A percentile compares a stretch with the other conserved stretches of the same genome.
Conservation (phyloP, 2,113 vertebrate species). For the Actinemys pallida region DNA sequence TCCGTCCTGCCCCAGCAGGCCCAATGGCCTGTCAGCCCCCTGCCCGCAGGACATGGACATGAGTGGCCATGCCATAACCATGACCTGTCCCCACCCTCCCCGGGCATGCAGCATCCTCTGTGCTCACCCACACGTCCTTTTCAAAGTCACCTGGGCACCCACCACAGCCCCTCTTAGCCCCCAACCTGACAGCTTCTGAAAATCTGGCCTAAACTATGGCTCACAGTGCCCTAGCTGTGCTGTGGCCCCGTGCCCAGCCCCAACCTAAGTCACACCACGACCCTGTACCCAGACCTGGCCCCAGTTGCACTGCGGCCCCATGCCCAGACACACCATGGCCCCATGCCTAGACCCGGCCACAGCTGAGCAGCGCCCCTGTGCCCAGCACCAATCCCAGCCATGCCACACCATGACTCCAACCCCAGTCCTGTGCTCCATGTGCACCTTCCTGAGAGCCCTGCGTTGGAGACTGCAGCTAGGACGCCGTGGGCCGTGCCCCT, state of each 20-base stretch:
- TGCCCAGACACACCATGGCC: rapidly evolving
- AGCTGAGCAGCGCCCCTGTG: rapidly evolving
- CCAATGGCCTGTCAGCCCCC: no score
- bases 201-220: not conserved
- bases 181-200: not conserved
- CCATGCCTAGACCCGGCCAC: not conserved
- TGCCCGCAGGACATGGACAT: no score
- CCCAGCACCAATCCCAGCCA: rapidly evolving
- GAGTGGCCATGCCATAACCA: no score
- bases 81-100: no score
- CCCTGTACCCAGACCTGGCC: rapidly evolving
- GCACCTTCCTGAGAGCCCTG: no score
- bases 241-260: no score
- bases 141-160: no score
- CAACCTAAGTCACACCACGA: rapidly evolving
- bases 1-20: no score
- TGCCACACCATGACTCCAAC: no score
- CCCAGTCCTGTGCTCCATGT: not conserved
- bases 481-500: no score
- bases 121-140: not conserved
- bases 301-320: rapidly evolving
- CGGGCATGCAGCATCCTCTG: not conserved
- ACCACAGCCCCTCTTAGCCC: not conserved
- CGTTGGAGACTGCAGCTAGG: no score
- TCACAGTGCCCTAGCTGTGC: no score